A percentile compares a stretch with the other conserved stretches of the same genome.
Conservation (phyloP, 2,113 vertebrate genomes). For the Petaurus breviceps region DNA sequence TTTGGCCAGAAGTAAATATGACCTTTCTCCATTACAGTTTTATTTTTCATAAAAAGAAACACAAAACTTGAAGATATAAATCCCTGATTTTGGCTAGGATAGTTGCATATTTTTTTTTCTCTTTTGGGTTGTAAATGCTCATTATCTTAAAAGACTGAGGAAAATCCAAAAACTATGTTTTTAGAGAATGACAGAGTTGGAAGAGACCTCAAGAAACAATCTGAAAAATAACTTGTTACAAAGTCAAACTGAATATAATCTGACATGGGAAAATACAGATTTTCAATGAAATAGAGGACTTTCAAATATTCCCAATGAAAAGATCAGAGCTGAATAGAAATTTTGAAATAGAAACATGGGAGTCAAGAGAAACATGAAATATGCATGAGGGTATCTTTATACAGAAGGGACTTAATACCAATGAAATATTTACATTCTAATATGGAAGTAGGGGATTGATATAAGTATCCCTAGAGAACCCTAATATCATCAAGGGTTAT, state of each 20-base stretch:
- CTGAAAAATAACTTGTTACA: not conserved
- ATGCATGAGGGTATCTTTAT: not conserved
- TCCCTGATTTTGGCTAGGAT: not conserved
- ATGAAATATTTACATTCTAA: not conserved
- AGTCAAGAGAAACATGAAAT: not conserved
- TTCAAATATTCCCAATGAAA: not conserved
- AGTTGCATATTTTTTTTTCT: not conserved
- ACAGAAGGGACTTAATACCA: not conserved
- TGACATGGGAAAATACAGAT: not conserved
- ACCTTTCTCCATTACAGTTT: not conserved
- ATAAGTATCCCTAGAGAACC: not conserved
- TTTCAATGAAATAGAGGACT: not conserved
- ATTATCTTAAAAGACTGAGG: not conserved
- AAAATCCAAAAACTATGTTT: not conserved
- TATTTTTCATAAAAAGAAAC: not conserved
- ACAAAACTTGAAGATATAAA: not conserved
- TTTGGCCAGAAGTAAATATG: not conserved
- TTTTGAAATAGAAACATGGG: not conserved
- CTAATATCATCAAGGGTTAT: not conserved
- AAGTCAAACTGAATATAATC: not conserved
- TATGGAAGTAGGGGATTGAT: not conserved
- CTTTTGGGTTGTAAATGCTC: not conserved
- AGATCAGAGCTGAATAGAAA: not conserved
- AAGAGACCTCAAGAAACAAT: not conserved
- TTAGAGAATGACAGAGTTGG: not conserved